These are phyloP conservation scores for Timema podura DNA, from an alignment of 2,888 invertebrate genomes.

Conservation along the genomic window DNA sequence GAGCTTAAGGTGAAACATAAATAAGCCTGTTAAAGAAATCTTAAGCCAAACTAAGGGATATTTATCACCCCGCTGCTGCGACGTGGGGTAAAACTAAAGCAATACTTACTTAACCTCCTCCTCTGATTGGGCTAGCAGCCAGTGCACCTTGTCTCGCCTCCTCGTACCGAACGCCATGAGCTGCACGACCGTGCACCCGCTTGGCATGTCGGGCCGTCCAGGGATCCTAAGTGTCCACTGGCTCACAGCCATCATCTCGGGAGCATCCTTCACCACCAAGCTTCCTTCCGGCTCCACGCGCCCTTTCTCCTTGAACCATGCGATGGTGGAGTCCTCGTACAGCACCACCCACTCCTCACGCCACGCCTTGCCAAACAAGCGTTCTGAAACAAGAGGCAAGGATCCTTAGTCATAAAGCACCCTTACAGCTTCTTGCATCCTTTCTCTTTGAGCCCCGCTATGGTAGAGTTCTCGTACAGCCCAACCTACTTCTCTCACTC, in stretches of 20 bases:
- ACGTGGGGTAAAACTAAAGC: not conserved
- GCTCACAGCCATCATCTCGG: constrained; percentile 75
- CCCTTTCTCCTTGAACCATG: constrained; percentile 72
- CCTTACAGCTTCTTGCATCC: no score
- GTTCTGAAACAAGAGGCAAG: constrained; percentile 52
- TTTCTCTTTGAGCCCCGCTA: no score
- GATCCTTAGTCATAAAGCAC: no score
- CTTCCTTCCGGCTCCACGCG: constrained; percentile 48
- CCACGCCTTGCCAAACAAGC: constrained; percentile 77
- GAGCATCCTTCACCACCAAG: constrained; percentile 68
- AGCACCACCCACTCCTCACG: constrained; percentile 80
- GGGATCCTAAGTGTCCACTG: constrained; percentile 78
- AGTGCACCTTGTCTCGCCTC: constrained; percentile 67
- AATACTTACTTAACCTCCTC: constrained; percentile 69
- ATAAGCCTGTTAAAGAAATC: no score
- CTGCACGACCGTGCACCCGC: constrained; percentile 64
- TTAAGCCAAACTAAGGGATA: not conserved
- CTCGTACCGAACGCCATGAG: constrained; percentile 71
- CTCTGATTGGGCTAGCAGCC: constrained; percentile 76
- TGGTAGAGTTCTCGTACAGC: no score
- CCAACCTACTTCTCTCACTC: no score
- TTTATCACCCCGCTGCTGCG: not conserved
- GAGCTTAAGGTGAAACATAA: no score
- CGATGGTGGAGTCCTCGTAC: constrained; percentile 80
- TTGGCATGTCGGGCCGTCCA: constrained; percentile 65